Base-by-base conservation (phyloP, 2,113 vertebrate genomes). In the Donacobius atricapilla region DNA sequence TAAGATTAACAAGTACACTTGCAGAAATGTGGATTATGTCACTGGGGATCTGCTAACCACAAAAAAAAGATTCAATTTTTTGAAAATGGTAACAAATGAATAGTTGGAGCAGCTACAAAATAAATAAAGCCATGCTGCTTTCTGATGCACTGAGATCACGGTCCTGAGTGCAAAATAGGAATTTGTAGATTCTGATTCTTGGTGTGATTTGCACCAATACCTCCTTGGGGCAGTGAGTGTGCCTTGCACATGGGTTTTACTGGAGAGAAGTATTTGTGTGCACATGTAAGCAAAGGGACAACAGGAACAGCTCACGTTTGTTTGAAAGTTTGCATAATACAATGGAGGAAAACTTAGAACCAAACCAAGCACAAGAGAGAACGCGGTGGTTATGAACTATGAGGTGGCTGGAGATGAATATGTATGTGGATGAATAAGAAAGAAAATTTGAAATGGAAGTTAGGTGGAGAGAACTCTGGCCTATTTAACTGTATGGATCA, bases 1-100 rank as follows among this genome's bases (percentile, higher is more conserved):
- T 92, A 87, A 58, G 80, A 88, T 89, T 75, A 94, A 79, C 64
- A 57, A 89, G 42, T 33, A 56, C 45, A 60, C 54, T 89, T 93
- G 93, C 28, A 94, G 83, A 93, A 95, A 92, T 92, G 82, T 48
- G 66, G 76, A 93, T 81, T 90, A 63, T 90, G 57, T 81, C 93
- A 48, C 93, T 60, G 31, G 83, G 73, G 86, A 83, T 76, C 76
- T 87, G 71, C 64, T 71, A 94, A 95, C 79, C 88, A 94, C 88
- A 90, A 93, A 78, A 84, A 78, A 87, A 64, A 79, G 6, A 35
- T 83, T 78, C 39, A 42, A 11, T 48, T 81, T 91, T 92, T 81
- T 28, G 51, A 85, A 89, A 89, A 69, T 50, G 25, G 56, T 68
- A 75, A 76, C 64, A 73, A 92, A 88, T 37, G 60, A 93, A 51